Evolutionary conservation across 2,888 invertebrate genomes (phyloP), one percentile per base, ranked within the genome.

Genomic region (Thera obeliscata): DNA sequence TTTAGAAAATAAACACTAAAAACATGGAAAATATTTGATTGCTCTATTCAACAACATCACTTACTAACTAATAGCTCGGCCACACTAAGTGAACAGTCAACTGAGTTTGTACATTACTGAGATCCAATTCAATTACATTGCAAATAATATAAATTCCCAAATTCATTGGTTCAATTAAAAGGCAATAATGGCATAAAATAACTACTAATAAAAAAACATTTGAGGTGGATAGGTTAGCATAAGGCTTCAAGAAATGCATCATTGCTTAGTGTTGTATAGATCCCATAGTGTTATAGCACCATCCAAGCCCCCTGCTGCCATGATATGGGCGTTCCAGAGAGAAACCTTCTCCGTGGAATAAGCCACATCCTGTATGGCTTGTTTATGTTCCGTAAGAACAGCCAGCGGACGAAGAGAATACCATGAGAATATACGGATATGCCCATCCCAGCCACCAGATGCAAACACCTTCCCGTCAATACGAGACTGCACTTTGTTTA

Each of bases 211-310:
- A 48, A 55, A 66, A 61, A 57, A 64, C 0, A 8, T 43, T 46
- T 36, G 8, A 69, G 56, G 57, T 64, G 66, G 55, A 66, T 66
- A 65, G 66, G 64, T 54, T 61, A 56, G 61, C 57, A 46, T 41
- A 56, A 2, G 57, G 61, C 56, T 41, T 46, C 11, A 66, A 11
- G 74, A 74, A 80, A 82, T 78, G 78, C 75, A 76, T 82, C 80
- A 91, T 74, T 87, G 83, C 74, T 90, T 91, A 71, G 78, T 83
- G 72, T 97, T 97, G 83, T 97, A 97, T 78, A 97, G 94, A 91
- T 96, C 95, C 97, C 97, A 97, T 65, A 97, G 93, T 4, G 96
- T 96, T 75, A 97, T 96, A 80, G 95, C 95, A 74, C 96, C 96
- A 87, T 97, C 97, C 70, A 96, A 94, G 36, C 96, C 96, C 56